These are phyloP conservation scores for Neodiprion virginianus DNA, from an alignment of 1,140 invertebrate species.

Conservation along the genomic window DNA sequence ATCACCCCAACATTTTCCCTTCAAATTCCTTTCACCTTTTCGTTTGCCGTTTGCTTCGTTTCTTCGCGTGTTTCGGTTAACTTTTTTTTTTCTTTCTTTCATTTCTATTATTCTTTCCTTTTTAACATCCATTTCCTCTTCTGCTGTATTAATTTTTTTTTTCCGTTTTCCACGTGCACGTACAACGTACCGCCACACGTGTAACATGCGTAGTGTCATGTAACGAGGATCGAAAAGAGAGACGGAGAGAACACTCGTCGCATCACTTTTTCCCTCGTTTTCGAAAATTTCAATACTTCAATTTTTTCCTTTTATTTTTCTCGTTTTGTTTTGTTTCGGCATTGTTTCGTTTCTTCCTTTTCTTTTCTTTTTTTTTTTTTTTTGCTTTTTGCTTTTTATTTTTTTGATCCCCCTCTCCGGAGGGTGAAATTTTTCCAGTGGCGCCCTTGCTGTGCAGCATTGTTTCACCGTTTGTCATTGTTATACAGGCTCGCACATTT, in stretches of 20 bases:
- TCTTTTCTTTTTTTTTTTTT: neutral
- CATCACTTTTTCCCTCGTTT: conserved; percentile 42
- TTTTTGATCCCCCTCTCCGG: neutral
- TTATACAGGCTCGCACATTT: conserved; percentile 31
- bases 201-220: conserved; percentile 28
- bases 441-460: conserved; percentile 48
- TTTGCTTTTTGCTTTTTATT: neutral
- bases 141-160: too few species aligned
- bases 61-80: neutral
- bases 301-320: too few species aligned
- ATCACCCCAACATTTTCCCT: conserved; percentile 15
- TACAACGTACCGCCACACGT: conserved; percentile 21
- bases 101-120: conserved; percentile 27
- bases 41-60: neutral
- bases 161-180: too few species aligned
- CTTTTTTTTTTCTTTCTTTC: neutral
- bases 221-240: conserved; percentile 29
- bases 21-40: neutral
- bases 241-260: conserved; percentile 26
- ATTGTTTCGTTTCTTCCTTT: neutral
- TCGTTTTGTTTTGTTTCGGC: neutral
- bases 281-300: conserved; percentile 17
- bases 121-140: conserved; percentile 27
- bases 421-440: conserved; percentile 60
- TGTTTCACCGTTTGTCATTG: conserved; percentile 63